These are phyloP conservation scores for Dolichoris vasculosae DNA, from an alignment of 1,140 invertebrate species.

Conservation along the genomic window DNA sequence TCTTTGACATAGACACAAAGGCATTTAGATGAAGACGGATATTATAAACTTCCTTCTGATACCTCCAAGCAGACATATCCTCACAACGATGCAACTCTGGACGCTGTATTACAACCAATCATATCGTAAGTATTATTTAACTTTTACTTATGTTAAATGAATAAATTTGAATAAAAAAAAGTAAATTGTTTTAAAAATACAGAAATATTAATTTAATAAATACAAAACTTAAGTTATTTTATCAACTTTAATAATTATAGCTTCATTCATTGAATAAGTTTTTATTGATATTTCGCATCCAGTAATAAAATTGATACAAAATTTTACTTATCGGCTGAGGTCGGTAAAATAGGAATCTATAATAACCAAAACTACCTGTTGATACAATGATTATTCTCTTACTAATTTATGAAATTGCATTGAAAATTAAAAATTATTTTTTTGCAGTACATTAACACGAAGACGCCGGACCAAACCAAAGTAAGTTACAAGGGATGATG, in stretches of 20 bases:
- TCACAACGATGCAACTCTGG: conserved; percentile 70
- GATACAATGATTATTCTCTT: conserved; percentile 10
- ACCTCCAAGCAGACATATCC: conserved; percentile 67
- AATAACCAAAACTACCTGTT: conserved; percentile 22
- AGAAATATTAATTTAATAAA: background rate
- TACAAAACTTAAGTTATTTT: background rate
- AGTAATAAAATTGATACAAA: background rate
- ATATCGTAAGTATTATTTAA: conserved; percentile 70
- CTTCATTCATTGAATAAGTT: background rate
- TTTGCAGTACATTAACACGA: conserved; percentile 72
- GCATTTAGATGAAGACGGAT: conserved; percentile 71
- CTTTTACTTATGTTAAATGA: background rate
- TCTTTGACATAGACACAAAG: conserved; percentile 72
- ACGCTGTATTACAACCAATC: conserved; percentile 73
- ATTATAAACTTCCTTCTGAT: conserved; percentile 72
- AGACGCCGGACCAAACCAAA: conserved; percentile 68
- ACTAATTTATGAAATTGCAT: background rate
- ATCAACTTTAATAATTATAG: too few relatives aligned
- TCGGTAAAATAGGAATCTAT: conserved; percentile 45
- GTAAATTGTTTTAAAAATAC: background rate
- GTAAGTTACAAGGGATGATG: conserved; percentile 63
- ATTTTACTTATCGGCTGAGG: conserved; percentile 36
- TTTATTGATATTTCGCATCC: background rate
- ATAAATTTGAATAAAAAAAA: background rate
- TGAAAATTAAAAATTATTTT: conserved; percentile 44